These are phyloP conservation scores for Stratiomys singularior DNA, from an alignment of 2,888 invertebrate species.

Conservation along the genomic window DNA sequence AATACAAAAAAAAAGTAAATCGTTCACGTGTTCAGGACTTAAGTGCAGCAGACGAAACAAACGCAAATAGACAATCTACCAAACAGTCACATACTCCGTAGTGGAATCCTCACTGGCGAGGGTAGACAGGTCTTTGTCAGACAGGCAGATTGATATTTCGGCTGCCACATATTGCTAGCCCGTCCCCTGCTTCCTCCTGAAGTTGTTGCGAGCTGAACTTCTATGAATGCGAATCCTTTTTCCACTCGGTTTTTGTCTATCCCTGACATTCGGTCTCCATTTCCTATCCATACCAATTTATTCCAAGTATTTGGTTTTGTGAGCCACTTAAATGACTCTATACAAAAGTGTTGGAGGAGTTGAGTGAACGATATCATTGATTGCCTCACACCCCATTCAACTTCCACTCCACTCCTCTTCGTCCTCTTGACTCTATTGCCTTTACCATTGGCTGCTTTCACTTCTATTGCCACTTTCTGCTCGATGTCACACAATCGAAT, in stretches of 20 bases:
- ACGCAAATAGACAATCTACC: not conserved
- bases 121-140: too few relatives aligned
- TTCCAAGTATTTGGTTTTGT: conserved; percentile 29
- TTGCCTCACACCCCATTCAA: conserved; percentile 21
- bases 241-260: not conserved
- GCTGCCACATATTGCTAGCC: not conserved
- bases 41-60: not conserved
- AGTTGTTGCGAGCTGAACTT: not conserved
- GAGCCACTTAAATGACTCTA: conserved; percentile 20
- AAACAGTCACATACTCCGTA: not conserved
- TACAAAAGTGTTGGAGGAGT: not conserved
- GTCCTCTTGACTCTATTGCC: not conserved
- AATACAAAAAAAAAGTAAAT: not conserved
- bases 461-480: conserved; percentile 26
- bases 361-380: conserved; percentile 20
- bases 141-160: too few relatives aligned
- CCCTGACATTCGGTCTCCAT: conserved; percentile 1
- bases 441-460: not conserved
- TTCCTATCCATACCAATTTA: conserved; percentile 26
- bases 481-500: conserved; percentile 19
- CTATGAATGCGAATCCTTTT: not conserved
- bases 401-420: not conserved
- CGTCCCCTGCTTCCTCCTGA: not conserved
- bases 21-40: not conserved
- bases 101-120: not conserved